Conservation (phyloP, 2,888 invertebrate species). For the Hypercompe scribonia region DNA sequence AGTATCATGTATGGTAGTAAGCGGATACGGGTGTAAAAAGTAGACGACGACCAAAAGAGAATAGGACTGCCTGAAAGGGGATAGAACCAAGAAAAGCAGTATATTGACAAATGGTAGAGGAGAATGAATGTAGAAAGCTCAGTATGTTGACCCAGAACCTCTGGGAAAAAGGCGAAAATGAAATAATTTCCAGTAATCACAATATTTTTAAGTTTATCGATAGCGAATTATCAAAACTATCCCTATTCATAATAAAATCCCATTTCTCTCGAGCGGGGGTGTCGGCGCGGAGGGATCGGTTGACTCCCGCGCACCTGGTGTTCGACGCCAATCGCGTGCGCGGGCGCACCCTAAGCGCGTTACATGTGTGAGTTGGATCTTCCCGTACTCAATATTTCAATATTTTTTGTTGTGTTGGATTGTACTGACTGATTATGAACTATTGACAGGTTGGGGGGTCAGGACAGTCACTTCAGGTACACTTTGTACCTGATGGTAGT, state of each 20-base stretch:
- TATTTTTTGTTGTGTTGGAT: background rate
- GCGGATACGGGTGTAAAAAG: too few species aligned
- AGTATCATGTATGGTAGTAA: too few species aligned
- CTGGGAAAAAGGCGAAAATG: too few species aligned
- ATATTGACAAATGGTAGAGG: too few species aligned
- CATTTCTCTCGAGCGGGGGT: conserved; percentile 47
- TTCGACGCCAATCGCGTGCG: conserved; percentile 71
- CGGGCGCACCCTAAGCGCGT: conserved; percentile 44
- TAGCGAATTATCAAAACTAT: background rate
- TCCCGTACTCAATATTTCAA: background rate
- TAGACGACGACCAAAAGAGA: too few species aligned
- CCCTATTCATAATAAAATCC: conserved; percentile 44
- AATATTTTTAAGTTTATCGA: conserved; percentile 8
- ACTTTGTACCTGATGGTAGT: background rate
- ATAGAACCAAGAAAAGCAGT: too few species aligned
- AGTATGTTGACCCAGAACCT: too few species aligned
- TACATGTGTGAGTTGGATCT: conserved; percentile 14
- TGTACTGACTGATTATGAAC: conserved; percentile 1
- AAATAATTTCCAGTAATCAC: background rate
- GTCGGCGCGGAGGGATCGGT: conserved; percentile 39
- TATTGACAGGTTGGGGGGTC: conserved; percentile 8
- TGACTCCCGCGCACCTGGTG: conserved; percentile 69
- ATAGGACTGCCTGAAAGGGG: too few species aligned
- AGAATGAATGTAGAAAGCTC: too few species aligned
- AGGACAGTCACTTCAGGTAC: background rate